Conservation (phyloP, 2,113 vertebrate species). For the Varanus salvator region DNA sequence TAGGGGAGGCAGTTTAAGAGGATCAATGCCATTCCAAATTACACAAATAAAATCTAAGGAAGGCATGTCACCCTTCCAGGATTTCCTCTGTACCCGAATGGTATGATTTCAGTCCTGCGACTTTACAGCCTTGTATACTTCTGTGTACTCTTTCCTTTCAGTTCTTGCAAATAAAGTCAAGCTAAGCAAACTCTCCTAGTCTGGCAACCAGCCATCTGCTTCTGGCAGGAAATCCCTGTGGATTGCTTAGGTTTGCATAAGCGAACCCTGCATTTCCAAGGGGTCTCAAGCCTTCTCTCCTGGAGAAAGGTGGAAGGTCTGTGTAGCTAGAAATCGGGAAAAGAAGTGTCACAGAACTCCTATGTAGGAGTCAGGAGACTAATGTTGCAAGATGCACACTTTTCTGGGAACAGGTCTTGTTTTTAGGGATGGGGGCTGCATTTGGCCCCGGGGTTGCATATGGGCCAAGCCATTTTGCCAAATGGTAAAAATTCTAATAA, state of each 20-base stretch:
- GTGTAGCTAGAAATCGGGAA: not conserved
- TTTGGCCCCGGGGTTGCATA: no score
- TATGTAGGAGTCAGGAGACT: not conserved
- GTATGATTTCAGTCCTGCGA: constrained; percentile 40
- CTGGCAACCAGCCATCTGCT: constrained; percentile 41
- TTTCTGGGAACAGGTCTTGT: not conserved
- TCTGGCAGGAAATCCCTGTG: constrained; percentile 45
- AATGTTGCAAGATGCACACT: not conserved
- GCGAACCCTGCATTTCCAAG: not conserved
- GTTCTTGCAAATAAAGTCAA: constrained; percentile 19
- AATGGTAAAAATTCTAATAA: no score
- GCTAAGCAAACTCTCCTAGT: constrained; percentile 3
- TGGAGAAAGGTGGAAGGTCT: not conserved
- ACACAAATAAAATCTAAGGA: constrained; percentile 59
- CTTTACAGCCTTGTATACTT: constrained; percentile 49
- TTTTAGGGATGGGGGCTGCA: not conserved
- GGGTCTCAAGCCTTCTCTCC: constrained; percentile 3
- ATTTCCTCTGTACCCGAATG: constrained; percentile 64
- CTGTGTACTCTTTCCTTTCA: constrained; percentile 38
- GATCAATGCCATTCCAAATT: constrained; percentile 44
- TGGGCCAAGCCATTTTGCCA: no score
- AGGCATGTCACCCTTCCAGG: constrained; percentile 53
- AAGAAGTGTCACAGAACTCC: not conserved
- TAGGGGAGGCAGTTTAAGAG: constrained; percentile 39
- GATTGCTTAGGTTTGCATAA: not conserved